These are phyloP conservation scores for Enteromius treurensis DNA, from an alignment of 2,797 vertebrate genomes.

Conservation along the genomic window DNA sequence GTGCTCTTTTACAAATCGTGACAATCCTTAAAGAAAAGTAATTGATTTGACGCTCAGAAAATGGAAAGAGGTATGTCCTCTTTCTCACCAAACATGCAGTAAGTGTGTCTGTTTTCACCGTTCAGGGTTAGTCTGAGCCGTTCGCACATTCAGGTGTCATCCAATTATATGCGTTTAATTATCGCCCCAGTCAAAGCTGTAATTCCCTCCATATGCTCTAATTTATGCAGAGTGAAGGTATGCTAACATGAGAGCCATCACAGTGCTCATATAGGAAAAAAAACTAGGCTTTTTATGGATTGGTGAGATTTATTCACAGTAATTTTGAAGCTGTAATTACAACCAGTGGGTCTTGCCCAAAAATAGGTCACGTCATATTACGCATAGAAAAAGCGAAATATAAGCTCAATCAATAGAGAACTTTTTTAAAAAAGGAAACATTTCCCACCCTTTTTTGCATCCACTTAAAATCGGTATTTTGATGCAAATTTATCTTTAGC, in stretches of 20 bases:
- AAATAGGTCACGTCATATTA: not conserved
- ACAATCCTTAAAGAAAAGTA: not conserved
- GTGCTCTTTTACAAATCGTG: not conserved
- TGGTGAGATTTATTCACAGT: not conserved
- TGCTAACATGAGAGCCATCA: not conserved
- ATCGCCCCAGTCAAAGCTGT: constrained; percentile 40
- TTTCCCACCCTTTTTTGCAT: not conserved
- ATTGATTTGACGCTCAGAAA: not conserved
- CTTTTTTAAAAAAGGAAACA: not conserved
- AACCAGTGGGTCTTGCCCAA: not conserved
- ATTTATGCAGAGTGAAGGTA: constrained; percentile 51
- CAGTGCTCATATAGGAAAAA: not conserved
- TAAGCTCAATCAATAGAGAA: not conserved
- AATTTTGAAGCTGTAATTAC: not conserved
- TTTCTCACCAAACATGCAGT: not conserved
- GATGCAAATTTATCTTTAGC: not conserved
- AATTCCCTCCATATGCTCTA: constrained; percentile 40
- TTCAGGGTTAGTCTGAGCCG: not conserved
- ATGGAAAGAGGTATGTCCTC: not conserved
- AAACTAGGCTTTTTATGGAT: not conserved
- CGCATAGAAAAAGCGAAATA: not conserved
- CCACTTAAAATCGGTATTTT: not conserved
- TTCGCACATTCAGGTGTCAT: constrained; percentile 40
- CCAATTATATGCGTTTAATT: constrained; percentile 63
- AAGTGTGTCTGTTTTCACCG: not conserved